phyloP scores from a whole-genome alignment of 2,888 invertebrate genomes.

The Plagodis pulveraria region DNA sequence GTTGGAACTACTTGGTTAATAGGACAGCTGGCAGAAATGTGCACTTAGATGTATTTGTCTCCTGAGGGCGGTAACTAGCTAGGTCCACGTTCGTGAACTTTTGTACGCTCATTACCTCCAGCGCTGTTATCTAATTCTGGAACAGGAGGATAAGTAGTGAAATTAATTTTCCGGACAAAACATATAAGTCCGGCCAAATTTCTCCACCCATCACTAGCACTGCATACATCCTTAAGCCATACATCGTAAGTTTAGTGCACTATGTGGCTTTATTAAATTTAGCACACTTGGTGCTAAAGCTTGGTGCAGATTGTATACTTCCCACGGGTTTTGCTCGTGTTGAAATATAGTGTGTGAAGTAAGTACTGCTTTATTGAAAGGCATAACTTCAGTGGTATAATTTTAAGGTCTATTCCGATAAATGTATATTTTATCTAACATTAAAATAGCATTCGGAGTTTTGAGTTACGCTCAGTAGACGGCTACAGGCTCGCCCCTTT shows the following conservation, averaged over 20 bases:
- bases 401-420: too few relatives aligned
- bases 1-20: too few relatives aligned
- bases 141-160: neutral
- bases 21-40: too few relatives aligned
- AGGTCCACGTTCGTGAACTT: too few relatives aligned
- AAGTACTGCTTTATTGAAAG: neutral
- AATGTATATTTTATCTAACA: too few relatives aligned
- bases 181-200: conserved; percentile 4
- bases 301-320: conserved; percentile 10
- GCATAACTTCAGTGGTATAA: too few relatives aligned
- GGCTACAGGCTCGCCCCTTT: too few relatives aligned
- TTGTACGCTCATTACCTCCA: too few relatives aligned
- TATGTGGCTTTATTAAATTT: conserved; percentile 52
- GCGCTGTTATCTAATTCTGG: neutral
- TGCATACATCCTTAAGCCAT: conserved; percentile 27
- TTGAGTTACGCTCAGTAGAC: too few relatives aligned
- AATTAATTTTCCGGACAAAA: conserved; percentile 6
- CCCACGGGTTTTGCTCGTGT: conserved; percentile 1
- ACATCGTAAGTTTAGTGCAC: conserved; percentile 34
- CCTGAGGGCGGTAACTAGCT: too few relatives aligned
- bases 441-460: too few relatives aligned
- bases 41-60: too few relatives aligned
- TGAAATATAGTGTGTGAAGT: neutral
- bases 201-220: conserved; percentile 1
- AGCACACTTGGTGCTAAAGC: conserved; percentile 40